Evolutionary conservation across 2,797 vertebrate genomes (phyloP).

Genomic region (Phoeniculus purpureus): DNA sequence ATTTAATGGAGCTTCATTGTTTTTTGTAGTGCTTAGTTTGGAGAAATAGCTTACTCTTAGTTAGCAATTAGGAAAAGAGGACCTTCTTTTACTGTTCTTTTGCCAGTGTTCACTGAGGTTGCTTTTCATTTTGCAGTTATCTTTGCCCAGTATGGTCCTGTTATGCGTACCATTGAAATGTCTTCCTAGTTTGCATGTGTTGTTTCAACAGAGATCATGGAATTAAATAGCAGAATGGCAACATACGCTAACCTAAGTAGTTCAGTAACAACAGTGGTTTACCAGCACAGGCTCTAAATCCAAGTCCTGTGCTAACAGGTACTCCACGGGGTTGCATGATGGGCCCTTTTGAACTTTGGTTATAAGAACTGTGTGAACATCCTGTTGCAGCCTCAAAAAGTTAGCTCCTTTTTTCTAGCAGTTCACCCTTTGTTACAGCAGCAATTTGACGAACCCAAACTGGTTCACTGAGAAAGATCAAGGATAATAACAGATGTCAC

Average conservation of each 20-base stretch:
- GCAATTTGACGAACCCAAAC: neutral
- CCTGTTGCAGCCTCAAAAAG: neutral
- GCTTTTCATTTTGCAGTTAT: neutral
- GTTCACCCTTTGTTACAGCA: neutral
- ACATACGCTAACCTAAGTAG: neutral
- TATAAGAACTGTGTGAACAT: neutral
- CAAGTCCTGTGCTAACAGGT: neutral
- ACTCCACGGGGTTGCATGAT: accelerated
- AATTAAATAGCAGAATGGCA: neutral
- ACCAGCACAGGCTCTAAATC: neutral
- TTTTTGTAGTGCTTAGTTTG: neutral
- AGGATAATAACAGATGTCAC: neutral
- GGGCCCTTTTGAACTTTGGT: neutral
- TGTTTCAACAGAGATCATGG: neutral
- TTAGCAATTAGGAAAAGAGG: neutral
- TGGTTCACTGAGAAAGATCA: neutral
- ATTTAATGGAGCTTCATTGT: neutral
- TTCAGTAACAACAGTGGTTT: neutral
- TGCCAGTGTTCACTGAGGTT: neutral
- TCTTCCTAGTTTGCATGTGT: neutral
- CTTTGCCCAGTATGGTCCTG: neutral
- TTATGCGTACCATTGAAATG: neutral
- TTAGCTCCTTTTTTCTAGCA: neutral
- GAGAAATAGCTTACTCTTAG: neutral
- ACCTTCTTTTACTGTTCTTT: neutral